These are phyloP conservation scores for Saturnia japonica DNA, from an alignment of 2,888 invertebrate genomes.

Conservation along the genomic window DNA sequence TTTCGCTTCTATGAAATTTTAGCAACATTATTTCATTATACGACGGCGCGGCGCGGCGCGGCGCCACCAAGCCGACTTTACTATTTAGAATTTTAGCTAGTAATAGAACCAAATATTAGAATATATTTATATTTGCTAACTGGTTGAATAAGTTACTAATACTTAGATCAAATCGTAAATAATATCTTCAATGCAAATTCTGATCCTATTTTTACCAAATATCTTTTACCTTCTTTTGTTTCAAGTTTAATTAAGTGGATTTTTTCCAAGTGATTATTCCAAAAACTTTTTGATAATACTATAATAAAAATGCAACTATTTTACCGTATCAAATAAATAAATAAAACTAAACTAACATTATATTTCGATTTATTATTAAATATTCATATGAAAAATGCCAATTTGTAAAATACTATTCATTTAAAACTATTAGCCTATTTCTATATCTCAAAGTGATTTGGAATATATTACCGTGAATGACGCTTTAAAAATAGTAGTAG, in stretches of 20 bases:
- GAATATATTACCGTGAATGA: no score
- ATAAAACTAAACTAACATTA: no score
- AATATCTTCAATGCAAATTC: not conserved
- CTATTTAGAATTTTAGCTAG: not conserved
- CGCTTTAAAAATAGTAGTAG: no score
- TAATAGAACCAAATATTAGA: not conserved
- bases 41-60: conserved; percentile 24
- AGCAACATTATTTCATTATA: conserved; percentile 29
- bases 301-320: no score
- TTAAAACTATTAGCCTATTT: no score
- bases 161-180: not conserved
- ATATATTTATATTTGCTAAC: not conserved
- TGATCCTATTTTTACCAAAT: not conserved
- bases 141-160: not conserved
- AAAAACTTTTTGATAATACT: no score
- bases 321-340: no score
- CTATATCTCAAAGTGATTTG: no score
- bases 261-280: no score
- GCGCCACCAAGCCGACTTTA: not conserved
- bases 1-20: conserved; percentile 18
- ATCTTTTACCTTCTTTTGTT: not conserved
- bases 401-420: no score
- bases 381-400: not conserved
- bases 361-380: no score
- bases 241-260: no score